Evolutionary conservation across 2,888 invertebrate species (phyloP).

Genomic region (Parochlus steinenii): DNA sequence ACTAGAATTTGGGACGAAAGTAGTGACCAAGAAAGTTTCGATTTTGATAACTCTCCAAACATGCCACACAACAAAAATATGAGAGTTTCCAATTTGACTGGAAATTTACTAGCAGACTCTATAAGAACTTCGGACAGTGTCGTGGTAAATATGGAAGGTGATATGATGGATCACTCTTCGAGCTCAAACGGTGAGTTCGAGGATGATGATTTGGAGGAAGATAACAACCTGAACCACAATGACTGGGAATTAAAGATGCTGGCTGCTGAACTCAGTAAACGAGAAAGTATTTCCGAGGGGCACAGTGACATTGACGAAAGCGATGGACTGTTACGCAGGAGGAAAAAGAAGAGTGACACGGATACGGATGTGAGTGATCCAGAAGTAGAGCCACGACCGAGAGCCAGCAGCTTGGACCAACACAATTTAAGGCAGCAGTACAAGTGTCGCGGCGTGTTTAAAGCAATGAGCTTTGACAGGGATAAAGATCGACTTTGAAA

Average conservation of each 20-base stretch:
- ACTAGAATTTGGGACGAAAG: constrained; percentile 51
- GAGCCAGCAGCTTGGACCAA: constrained; percentile 28
- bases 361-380: constrained; percentile 28
- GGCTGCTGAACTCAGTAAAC: constrained; percentile 50
- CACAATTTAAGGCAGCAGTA: constrained; percentile 23
- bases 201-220: constrained; percentile 22
- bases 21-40: constrained; percentile 49
- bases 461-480: constrained; percentile 30
- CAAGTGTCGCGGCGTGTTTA: constrained; percentile 21
- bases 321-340: constrained; percentile 18
- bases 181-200: constrained; percentile 21
- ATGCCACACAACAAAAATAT: constrained; percentile 22
- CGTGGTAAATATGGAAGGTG: constrained; percentile 26
- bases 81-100: constrained; percentile 24
- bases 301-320: constrained; percentile 12
- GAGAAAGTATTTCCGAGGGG: constrained; percentile 26
- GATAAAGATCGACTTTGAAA: constrained; percentile 31
- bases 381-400: constrained; percentile 21
- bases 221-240: constrained; percentile 27
- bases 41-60: constrained; percentile 34
- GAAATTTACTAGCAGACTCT: constrained; percentile 28
- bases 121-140: constrained; percentile 29
- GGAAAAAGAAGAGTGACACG: constrained; percentile 27
- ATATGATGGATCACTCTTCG: constrained; percentile 23
- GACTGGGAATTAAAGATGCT: constrained; percentile 69